Conservation (phyloP, 2,888 invertebrate genomes). For the Ichneumon xanthorius region DNA sequence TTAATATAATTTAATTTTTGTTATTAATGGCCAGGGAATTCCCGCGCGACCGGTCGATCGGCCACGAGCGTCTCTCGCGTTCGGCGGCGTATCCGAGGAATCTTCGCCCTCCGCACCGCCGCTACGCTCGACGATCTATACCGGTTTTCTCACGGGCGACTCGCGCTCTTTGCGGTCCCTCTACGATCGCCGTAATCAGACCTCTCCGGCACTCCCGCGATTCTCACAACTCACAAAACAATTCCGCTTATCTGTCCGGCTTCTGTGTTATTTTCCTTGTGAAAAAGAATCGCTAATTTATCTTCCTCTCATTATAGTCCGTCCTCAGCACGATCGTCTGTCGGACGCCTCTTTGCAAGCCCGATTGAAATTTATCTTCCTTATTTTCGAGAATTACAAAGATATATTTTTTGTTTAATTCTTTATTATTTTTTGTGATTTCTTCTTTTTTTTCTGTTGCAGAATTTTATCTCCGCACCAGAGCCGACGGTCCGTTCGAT, state of each 20-base stretch:
- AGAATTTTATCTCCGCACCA: constrained; percentile 23
- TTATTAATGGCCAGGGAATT: background rate
- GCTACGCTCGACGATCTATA: background rate
- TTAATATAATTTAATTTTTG: too few species aligned
- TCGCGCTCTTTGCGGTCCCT: background rate
- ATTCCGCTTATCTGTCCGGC: background rate
- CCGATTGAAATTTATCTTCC: background rate
- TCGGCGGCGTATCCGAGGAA: background rate
- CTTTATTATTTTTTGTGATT: too few species aligned
- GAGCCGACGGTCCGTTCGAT: constrained; percentile 7
- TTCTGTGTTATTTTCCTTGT: background rate
- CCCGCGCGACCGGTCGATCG: background rate
- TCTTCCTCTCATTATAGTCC: background rate
- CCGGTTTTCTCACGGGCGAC: constrained; percentile 1
- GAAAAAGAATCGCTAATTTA: background rate
- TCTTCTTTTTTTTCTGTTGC: background rate
- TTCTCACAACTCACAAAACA: constrained; percentile 17
- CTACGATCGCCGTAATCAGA: background rate
- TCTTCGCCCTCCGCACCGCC: background rate
- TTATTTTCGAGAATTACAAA: background rate
- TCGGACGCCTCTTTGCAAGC: background rate
- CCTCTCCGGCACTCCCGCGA: background rate
- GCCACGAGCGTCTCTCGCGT: background rate
- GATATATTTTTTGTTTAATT: too few species aligned
- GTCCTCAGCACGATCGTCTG: background rate